Conservation (phyloP, 2,113 vertebrate genomes). For the Microcebus tavaratra region DNA sequence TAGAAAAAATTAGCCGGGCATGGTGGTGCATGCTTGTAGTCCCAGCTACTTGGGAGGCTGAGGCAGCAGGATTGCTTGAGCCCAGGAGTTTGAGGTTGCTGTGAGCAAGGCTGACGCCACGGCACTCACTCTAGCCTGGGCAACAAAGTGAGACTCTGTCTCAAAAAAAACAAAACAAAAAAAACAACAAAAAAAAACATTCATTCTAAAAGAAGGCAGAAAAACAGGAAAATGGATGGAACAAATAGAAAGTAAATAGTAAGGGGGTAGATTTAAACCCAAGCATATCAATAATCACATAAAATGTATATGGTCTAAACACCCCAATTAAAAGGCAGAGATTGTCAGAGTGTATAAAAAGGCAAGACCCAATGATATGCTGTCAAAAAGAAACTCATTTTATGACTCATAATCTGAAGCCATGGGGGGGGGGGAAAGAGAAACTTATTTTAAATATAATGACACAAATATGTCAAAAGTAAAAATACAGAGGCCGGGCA, state of each 20-base stretch:
- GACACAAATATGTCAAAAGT: background rate
- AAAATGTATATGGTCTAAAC: background rate
- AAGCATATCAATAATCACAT: background rate
- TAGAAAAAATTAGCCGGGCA: no score
- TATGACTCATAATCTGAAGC: background rate
- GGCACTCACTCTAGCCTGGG: no score
- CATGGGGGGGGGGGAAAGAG: background rate
- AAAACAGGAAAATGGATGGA: background rate
- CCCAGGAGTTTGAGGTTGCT: no score
- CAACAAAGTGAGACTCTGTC: no score
- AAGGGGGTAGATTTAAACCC: background rate
- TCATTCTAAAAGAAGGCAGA: background rate
- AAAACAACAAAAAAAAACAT: no score
- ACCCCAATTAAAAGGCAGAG: background rate
- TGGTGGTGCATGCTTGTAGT: no score
- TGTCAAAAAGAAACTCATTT: constrained; percentile 4
- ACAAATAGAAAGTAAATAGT: background rate
- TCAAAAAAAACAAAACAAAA: no score
- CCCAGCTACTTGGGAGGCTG: no score
- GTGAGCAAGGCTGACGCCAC: no score
- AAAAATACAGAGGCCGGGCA: background rate
- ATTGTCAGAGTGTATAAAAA: background rate
- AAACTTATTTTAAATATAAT: background rate
- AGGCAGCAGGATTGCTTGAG: no score
- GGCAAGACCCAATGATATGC: background rate